Conservation (phyloP, 1,140 invertebrate species). For the Trachymyrmex septentrionalis region DNA sequence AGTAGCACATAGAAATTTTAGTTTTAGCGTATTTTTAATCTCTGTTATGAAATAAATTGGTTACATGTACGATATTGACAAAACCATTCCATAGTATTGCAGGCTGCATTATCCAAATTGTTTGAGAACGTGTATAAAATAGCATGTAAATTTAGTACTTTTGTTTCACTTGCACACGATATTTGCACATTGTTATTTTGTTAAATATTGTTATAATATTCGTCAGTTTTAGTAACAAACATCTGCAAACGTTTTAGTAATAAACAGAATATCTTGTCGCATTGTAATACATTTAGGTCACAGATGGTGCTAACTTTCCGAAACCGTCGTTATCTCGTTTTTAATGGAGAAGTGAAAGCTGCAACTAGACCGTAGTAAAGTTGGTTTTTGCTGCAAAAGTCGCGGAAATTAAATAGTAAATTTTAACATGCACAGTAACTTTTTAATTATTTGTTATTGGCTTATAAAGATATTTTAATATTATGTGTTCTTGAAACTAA, state of each 20-base stretch:
- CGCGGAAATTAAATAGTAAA: conserved; percentile 8
- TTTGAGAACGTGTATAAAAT: neutral
- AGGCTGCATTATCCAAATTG: neutral
- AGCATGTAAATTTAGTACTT: neutral
- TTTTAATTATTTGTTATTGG: neutral
- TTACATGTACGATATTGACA: neutral
- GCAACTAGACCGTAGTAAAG: conserved; percentile 42
- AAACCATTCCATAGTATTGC: neutral
- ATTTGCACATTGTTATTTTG: neutral
- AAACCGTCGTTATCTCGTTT: conserved; percentile 47
- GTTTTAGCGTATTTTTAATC: neutral
- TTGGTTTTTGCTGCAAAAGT: conserved; percentile 34
- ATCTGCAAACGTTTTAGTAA: conserved; percentile 11
- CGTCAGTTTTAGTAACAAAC: conserved; percentile 2
- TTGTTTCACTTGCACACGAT: neutral
- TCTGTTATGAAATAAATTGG: neutral
- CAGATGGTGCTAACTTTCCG: conserved; percentile 46
- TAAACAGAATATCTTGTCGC: neutral
- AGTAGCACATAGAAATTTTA: neutral
- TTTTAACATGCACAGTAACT: conserved; percentile 7
- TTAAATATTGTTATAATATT: conserved; percentile 17
- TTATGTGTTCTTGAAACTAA: neutral
- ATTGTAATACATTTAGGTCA: conserved; percentile 39
- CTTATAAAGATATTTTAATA: neutral
- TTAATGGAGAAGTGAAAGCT: conserved; percentile 43